Base-by-base conservation (phyloP, 2,888 invertebrate species). In the Xestia sexstrigata region DNA sequence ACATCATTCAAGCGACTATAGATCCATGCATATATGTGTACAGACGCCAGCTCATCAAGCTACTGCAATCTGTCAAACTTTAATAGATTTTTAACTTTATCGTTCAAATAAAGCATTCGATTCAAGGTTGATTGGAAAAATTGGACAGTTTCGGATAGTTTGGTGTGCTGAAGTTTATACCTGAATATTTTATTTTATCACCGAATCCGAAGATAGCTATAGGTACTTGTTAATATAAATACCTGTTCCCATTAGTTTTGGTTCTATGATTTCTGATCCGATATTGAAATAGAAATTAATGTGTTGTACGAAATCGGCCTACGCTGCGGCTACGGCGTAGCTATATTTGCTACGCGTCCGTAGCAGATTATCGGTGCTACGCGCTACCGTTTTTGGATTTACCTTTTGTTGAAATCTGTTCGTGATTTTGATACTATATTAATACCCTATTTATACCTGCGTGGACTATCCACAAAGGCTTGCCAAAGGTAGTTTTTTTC, bases 241-340 rank as follows among this genome's bases (percentile, higher is more conserved):
- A 68, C 55, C 55, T 45, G 47, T 65, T 42, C 15, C n/a, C 45
- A 69, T 69, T 72, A 58, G 20, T n/a, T n/a, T 62, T 17, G 71
- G 69, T 66, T 72, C n/a, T 66, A 15, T 74, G 63, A 81, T 62
- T 77, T 74, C 66, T 67, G 45, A 84, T 58, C 78, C 69, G 63
- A 81, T 74, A 77, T 73, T 55, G 74, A 75, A 77, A 84, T 80
- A 55, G 70, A 83, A 74, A 63, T 81, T 70, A 70, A 84, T 81
- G 72, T 74, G 69, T 80, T 63, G 72, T 30, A 70, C 65, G 63
- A 81, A 83, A 78, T 81, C 60, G 70, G 77, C 42, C 84, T 83
- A 80, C 77, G 72, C 47, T 70, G 74, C 13, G 74, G 83, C 81
- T 81, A 84, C 80, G 83, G 70, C 67, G 84, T 80, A 83, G 83